Conservation (phyloP, 2,888 invertebrate species). For the Dascillus cervinus region DNA sequence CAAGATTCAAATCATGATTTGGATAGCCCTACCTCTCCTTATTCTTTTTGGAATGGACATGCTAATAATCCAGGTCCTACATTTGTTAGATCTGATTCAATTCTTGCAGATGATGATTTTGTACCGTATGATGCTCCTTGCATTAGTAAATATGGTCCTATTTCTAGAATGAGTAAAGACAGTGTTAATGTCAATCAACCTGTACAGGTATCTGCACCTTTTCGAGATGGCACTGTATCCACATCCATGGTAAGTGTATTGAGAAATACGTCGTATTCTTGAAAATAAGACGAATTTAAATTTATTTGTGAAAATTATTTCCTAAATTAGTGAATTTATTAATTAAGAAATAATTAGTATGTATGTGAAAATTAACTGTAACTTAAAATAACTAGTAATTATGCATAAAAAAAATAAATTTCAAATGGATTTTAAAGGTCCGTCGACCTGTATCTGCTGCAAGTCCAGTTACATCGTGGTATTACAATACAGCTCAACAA, state of each 20-base stretch:
- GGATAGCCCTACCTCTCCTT: conserved; percentile 38
- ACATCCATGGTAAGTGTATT: conserved; percentile 31
- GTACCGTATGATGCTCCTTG: conserved; percentile 59
- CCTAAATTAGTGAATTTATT: conserved; percentile 2
- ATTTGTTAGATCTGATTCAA: conserved; percentile 48
- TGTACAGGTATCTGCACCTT: conserved; percentile 27
- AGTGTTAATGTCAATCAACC: conserved; percentile 25
- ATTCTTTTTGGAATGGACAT: conserved; percentile 36
- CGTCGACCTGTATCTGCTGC: conserved; percentile 45
- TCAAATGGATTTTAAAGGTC: conserved; percentile 27
- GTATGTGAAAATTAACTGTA: no score
- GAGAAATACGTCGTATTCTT: neutral
- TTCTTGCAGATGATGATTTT: conserved; percentile 55
- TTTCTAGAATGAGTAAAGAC: conserved; percentile 46
- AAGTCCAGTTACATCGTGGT: conserved; percentile 43
- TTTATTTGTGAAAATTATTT: no score
- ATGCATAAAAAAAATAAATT: no score
- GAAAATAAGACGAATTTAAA: no score
- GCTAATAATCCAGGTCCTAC: conserved; percentile 29
- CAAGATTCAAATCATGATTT: conserved; percentile 34
- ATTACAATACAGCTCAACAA: conserved; percentile 35
- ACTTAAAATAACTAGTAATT: no score
- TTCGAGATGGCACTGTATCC: conserved; percentile 31
- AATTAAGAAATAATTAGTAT: no score
- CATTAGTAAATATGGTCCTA: conserved; percentile 62